Evolutionary conservation across 2,888 invertebrate species (phyloP), one percentile per base, ranked within the genome.

Genomic region (Mythimna impura): DNA sequence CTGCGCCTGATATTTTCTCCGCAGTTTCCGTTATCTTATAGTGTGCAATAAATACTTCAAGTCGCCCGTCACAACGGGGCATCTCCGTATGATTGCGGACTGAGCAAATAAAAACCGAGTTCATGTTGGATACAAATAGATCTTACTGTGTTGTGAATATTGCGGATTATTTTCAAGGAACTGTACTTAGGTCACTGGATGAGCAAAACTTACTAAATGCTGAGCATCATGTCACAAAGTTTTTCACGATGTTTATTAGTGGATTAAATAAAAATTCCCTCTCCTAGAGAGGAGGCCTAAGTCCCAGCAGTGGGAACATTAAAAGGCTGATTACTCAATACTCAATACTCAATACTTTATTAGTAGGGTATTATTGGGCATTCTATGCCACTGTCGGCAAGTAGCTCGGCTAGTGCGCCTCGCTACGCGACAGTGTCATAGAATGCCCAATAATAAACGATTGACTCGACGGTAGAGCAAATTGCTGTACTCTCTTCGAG

Each of bases 1-100:
- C 88, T 87, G 86, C 83, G 85, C 86, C 85, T 89, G 89, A 89
- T 90, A 90, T 90, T 91, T 90, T 89, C 88, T 85, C 80, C 81
- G 83, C 73, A 81, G 86, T 87, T 87, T 86, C 88, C 88, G 89
- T 88, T 91, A 91, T 91, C 91, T 89, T 86, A 80, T 78, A 86
- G 85, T 79, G 81, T 77, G 86, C 89, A 87, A 92, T 93, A 93
- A 93, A 93, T 93, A 91, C 89, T 89, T 92, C 91, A 89, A 86
- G 81, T 68, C 71, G 12, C 66, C 70, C 76, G 86, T 86, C 85
- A 83, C 86, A 73, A 74, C 71, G 82, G 81, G 79, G 82, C 79
- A 82, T 80, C 80, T 77, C 70, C 73, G 83, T 84, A 84, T 81
- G 84, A 87, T 81, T 83, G 81, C 36, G 55, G 47, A 57, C 78